phyloP scores from a whole-genome alignment of 2,888 invertebrate genomes.

The Noctua fimbriata region DNA sequence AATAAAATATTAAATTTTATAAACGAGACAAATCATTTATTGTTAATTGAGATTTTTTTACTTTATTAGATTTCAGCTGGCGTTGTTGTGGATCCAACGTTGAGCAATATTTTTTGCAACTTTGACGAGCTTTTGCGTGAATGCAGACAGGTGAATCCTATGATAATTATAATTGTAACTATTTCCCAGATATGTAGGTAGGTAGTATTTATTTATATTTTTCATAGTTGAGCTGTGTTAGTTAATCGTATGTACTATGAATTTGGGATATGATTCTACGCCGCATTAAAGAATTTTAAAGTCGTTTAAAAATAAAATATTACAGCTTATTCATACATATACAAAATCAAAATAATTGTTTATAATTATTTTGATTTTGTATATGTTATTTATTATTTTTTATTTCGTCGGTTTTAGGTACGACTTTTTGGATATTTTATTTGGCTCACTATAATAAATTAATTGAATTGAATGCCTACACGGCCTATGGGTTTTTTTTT shows the following conservation, averaged over 20 bases:
- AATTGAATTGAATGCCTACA: neutral
- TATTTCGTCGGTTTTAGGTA: no score
- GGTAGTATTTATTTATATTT: neutral
- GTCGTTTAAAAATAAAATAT: neutral
- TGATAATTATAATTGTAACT: neutral
- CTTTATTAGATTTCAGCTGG: slow-evolving; percentile 73
- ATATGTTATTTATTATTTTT: no score
- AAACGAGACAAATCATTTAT: slow-evolving; percentile 56
- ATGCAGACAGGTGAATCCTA: slow-evolving; percentile 63
- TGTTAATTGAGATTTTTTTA: slow-evolving; percentile 31
- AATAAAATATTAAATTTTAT: slow-evolving; percentile 67
- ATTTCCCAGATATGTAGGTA: neutral
- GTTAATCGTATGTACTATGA: neutral
- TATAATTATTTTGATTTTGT: no score
- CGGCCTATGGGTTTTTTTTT: neutral
- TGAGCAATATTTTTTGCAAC: slow-evolving; percentile 44
- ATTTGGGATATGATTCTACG: neutral
- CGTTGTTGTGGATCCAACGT: slow-evolving; percentile 67
- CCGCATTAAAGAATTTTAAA: neutral
- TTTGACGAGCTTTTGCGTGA: slow-evolving; percentile 46
- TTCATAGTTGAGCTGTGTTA: neutral
- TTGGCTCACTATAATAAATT: no score
- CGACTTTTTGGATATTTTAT: no score
- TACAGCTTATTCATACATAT: neutral
- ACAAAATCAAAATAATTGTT: no score